These are phyloP conservation scores for Rhegmatorhina hoffmannsi DNA, from an alignment of 2,113 vertebrate species.

Conservation along the genomic window DNA sequence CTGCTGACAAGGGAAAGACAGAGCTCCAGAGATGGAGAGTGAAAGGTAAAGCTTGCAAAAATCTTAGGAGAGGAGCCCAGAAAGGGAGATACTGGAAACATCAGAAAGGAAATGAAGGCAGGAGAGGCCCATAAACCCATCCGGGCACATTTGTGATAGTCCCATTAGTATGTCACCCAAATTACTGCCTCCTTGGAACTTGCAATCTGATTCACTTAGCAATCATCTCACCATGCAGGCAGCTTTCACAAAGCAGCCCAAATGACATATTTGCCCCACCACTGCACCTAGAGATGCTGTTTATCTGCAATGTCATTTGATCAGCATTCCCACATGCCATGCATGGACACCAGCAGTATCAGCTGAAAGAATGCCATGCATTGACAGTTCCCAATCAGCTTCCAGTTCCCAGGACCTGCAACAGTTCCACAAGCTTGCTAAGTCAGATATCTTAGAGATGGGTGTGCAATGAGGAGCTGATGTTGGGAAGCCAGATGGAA, in stretches of 20 bases:
- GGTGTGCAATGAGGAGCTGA: background rate
- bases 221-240: background rate
- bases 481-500: constrained; percentile 6
- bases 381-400: background rate
- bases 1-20: constrained; percentile 39
- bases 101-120: background rate
- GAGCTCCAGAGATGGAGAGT: background rate
- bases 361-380: background rate
- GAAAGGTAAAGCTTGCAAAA: constrained; percentile 29
- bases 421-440: background rate
- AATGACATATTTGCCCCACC: background rate
- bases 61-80: background rate
- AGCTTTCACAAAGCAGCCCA: background rate
- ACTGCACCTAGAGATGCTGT: background rate
- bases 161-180: background rate
- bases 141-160: background rate
- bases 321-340: accelerated
- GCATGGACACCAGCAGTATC: background rate
- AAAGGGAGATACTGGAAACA: background rate
- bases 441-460: background rate
- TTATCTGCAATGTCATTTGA: background rate
- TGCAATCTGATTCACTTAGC: background rate
- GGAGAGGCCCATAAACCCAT: background rate
- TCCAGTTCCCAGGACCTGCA: background rate
- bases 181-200: background rate